Evolutionary conservation across 1,140 invertebrate genomes (phyloP), one percentile per base, ranked within the genome.

Genomic region (Ceratitis capitata): DNA sequence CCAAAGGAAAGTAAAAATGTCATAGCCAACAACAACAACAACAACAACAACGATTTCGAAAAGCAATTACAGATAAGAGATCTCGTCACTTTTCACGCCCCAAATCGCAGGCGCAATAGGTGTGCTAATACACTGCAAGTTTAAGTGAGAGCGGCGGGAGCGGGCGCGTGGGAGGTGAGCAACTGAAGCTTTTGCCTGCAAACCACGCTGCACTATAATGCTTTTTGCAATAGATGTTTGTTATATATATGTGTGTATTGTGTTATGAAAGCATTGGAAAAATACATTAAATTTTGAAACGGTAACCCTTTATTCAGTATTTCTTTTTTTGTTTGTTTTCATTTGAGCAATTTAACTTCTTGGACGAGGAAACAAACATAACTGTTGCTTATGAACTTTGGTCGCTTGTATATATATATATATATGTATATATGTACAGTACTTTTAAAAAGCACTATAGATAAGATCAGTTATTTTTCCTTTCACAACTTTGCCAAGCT

Each of bases 11-110:
- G 69, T 78, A 78, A 78, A 61, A 78, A 47, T 42, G 2, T n/a
- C 39, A 78, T n/a, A 45, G n/a, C 39, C 39, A 78, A 78, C 69
- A 78, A 64, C 29, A 32, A 64, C 61, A 64, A 78, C 35, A 78
- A 26, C n/a, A 39, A 64, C 61, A 64, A 78, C 35, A 78, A 26
- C n/a, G 69, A 9, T 45, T 78, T 35, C n/a, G 69, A 19, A 78
- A 78, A 78, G 69, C 69, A 78, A 78, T 78, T 78, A 78, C 39
- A 78, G 69, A 78, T 78, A 78, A 78, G 39, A 78, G 39, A 78
- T 78, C 69, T 78, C 19, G 61, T 69, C 69, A 78, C 69, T 78
- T 78, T 78, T 78, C 69, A 78, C 69, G 69, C 69, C 69, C 69
- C 16, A 78, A 78, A 78, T 78, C 69, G 69, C 26, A 23, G 69